Evolutionary conservation across 2,888 invertebrate species (phyloP).

Genomic region (Lochmaea crataegi): DNA sequence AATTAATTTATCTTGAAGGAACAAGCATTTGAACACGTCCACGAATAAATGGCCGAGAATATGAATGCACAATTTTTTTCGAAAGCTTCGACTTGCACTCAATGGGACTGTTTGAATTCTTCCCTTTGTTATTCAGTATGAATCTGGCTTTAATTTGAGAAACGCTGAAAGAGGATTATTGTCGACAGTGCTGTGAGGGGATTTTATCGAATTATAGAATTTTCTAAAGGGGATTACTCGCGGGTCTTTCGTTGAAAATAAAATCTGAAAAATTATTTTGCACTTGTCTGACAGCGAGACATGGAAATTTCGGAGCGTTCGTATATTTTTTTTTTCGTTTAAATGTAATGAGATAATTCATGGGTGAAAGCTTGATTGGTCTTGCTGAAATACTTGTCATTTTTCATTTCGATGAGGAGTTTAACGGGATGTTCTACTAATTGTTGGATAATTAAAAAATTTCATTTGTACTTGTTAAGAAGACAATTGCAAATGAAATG

Average conservation of each 20-base stretch:
- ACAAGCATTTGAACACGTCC: conserved; percentile 1
- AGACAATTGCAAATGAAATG: not conserved
- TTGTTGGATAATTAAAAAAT: not conserved
- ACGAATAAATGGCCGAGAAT: conserved; percentile 14
- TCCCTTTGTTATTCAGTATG: conserved; percentile 35
- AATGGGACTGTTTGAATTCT: conserved; percentile 32
- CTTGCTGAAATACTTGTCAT: not conserved
- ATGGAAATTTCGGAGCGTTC: conserved; percentile 18
- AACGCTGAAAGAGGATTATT: conserved; percentile 34
- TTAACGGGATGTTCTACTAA: not conserved
- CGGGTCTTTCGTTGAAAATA: conserved; percentile 30
- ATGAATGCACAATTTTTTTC: conserved; percentile 34
- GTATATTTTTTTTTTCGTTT: conserved; percentile 6
- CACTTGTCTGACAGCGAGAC: conserved; percentile 34
- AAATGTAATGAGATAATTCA: conserved; percentile 22
- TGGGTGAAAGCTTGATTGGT: conserved; percentile 28
- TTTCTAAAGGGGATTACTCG: conserved; percentile 36
- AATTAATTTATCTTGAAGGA: not conserved
- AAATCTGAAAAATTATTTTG: conserved; percentile 35
- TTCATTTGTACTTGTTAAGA: not conserved
- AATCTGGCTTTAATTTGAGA: conserved; percentile 37
- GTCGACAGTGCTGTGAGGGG: conserved; percentile 33
- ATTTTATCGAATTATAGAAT: conserved; percentile 36
- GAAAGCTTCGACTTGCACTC: conserved; percentile 15
- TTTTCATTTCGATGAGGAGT: conserved; percentile 1